Base-by-base conservation (phyloP, 2,888 invertebrate genomes). In the Cosmia trapezina region DNA sequence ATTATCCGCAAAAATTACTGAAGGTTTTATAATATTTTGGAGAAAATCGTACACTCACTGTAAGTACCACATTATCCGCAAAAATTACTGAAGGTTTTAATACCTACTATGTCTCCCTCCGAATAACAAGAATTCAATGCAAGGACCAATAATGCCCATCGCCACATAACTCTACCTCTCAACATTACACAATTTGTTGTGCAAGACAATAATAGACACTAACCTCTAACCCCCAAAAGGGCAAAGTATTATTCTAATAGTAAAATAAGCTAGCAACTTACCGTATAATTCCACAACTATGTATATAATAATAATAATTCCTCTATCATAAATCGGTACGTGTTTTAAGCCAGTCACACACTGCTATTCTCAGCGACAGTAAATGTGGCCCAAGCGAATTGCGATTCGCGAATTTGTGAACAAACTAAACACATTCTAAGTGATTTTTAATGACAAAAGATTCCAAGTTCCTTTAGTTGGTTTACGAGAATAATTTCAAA, bases 211-310 rank as follows among this genome's bases (percentile, higher is more conserved):
- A 68, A 75, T 41, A 67, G n/a, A 45, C 14, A 43, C 19, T 62
- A 53, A 79, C 72, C 71, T 81, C 9, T 70, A 73, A 73, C 59
- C 54, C 19, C 37, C 6, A n/a, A 67, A 61, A 79, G 75, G 57
- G 69, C 69, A 80, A 79, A 70, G 49, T 53, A 45, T 67, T 67
- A 80, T 67, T 79, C 5, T 22, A 22, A 78, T 19, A 54, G 6
- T 66, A 43, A 57, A 59, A 69, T 60, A 61, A 64, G 68, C 37
- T 5, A 43, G 49, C 65, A 51, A 78, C 78, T 71, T 70, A 70
- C 53, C n/a, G 66, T 70, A 51, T 70, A 74, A 83, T 81, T 78
- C 84, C 53, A 73, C 70, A 72, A 49, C 43, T 72, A 68, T 81
- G 81, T n/a, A n/a, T 28, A 28, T 28, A 28, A 28, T 28, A 28